These are phyloP conservation scores for Pheosia tremula DNA, from an alignment of 2,888 invertebrate genomes.

Conservation along the genomic window DNA sequence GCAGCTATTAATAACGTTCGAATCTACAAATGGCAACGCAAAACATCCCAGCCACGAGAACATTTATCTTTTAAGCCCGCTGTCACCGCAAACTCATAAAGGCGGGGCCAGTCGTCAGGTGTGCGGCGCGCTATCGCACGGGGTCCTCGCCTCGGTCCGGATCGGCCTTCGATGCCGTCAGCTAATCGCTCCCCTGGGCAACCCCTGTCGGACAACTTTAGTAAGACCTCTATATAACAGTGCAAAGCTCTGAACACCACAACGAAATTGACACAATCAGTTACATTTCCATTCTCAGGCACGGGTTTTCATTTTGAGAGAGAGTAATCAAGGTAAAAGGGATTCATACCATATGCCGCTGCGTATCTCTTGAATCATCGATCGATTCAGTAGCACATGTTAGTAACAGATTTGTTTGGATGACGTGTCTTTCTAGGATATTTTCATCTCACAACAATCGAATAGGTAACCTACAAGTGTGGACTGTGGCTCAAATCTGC, in stretches of 20 bases:
- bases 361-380: no score
- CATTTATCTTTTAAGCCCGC: constrained; percentile 51
- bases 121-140: constrained; percentile 36
- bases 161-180: constrained; percentile 34
- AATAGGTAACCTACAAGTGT: no score
- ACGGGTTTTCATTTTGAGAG: no score
- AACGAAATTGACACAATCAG: background rate
- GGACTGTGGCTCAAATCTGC: no score
- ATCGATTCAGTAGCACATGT: no score
- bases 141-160: constrained; percentile 16
- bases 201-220: constrained; percentile 41
- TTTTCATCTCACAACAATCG: no score
- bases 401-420: no score
- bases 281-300: no score
- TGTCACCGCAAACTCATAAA: constrained; percentile 45
- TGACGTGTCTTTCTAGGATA: no score
- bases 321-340: no score
- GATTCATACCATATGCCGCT: no score
- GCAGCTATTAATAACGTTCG: constrained; percentile 39
- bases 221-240: constrained; percentile 18
- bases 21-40: constrained; percentile 53
- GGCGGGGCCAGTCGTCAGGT: constrained; percentile 42
- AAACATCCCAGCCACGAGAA: constrained; percentile 41
- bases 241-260: background rate
- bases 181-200: constrained; percentile 49